Percentiles rank a stretch among this genome's conserved stretches.
These are phyloP conservation scores for Drosophila villosipedis DNA, from an alignment of 2,888 invertebrate genomes.

Conservation along the genomic window DNA sequence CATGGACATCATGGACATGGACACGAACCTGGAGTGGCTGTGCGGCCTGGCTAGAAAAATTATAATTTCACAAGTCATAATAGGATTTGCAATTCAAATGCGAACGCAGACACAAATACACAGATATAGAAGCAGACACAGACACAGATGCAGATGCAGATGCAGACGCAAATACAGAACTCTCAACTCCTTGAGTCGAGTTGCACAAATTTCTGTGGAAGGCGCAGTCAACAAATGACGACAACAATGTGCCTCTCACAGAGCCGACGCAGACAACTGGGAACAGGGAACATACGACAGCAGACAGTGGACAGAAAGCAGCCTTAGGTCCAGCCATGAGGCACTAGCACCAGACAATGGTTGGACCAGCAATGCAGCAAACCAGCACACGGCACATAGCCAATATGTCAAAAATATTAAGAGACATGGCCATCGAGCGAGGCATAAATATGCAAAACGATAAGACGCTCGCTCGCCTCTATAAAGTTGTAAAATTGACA, in stretches of 20 bases:
- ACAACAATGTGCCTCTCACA: conserved; percentile 72
- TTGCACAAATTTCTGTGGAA: conserved; percentile 77
- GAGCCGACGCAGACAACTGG: conserved; percentile 10
- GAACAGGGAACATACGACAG: conserved; percentile 12
- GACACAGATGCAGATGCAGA: conserved; percentile 11
- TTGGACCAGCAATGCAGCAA: conserved; percentile 30
- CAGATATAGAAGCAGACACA: conserved; percentile 16
- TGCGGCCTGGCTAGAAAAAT: conserved; percentile 79
- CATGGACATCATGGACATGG: conserved; percentile 57
- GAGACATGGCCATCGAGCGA: conserved; percentile 70
- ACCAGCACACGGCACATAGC: conserved; percentile 46
- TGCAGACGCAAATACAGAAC: conserved; percentile 58
- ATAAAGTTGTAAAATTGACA: conserved; percentile 82
- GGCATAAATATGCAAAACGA: conserved; percentile 80
- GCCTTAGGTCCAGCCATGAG: conserved; percentile 38
- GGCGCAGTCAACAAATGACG: conserved; percentile 74
- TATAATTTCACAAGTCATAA: conserved; percentile 82
- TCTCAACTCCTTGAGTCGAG: conserved; percentile 53
- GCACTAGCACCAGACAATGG: conserved; percentile 49
- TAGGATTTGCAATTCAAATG: conserved; percentile 83
- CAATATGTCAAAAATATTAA: conserved; percentile 84
- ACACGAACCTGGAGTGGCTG: conserved; percentile 64
- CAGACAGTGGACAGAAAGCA: conserved; percentile 20
- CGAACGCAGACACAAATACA: conserved; percentile 67
- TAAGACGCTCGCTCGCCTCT: conserved; percentile 71